Evolutionary conservation across 2,797 vertebrate species (phyloP), one percentile per base, ranked within the genome.

Genomic region (Gouania willdenowi): DNA sequence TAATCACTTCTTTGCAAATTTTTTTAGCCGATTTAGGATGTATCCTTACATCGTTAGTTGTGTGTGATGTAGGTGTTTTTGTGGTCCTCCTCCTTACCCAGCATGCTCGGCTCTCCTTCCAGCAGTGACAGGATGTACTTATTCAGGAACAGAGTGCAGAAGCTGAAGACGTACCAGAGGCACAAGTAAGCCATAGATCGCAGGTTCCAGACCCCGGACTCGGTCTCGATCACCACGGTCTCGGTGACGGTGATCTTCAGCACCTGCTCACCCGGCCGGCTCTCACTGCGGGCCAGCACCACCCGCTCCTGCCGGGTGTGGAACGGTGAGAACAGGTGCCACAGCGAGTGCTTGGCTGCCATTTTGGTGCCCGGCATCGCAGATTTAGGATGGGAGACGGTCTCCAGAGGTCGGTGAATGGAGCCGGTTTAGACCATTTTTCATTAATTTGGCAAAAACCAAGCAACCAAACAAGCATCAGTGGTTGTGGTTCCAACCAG

Each of bases 91-190:
- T 28, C 4, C 26, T 69, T 89, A 97, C 96, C 95, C 35, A 99
- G 76, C 91, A 93, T 92, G 83, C 94, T 92, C 2, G 96, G 96
- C 66, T 97, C 95, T 32, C 94, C 94, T 55, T 97, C 92, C 68
- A 98, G 82, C 65, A 98, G 83, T 0, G 95, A 91, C 42, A 99
- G 79, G 39, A 99, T 98, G 56, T 99, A 94, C 73, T 99, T 99
- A 85, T 99, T 99, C 41, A 99, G 95, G 55, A 97, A 98, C 4
- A 99, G 89, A 0, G 95, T 98, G 84, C 93, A 97, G 82, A 99
- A 98, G 85, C 96, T 99, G 84, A 98, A 95, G 86, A 95, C 95
- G 73, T 92, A 99, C 96, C 96, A 99, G 11, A 97, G 60, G 0
- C 69, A 67, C 77, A 99, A 86, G 84, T 94, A 95, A 45, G 66